Percentiles rank a stretch among this genome's conserved stretches.
Conservation (phyloP, 2,888 invertebrate genomes). For the Drosophila mimica region DNA sequence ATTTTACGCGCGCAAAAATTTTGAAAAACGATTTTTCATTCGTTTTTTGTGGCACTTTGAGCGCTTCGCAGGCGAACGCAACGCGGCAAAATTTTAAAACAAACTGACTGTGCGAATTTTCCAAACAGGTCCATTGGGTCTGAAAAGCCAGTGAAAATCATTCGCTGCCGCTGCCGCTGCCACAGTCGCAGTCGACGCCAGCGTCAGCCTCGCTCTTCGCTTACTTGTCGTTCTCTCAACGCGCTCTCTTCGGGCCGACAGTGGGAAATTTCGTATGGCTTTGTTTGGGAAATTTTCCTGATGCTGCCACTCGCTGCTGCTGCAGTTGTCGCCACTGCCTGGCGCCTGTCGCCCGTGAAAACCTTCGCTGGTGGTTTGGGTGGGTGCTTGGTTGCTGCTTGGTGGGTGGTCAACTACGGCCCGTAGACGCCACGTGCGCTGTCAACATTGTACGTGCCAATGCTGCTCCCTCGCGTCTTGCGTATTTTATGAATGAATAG, state of each 20-base stretch:
- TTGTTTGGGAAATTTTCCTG: constrained; percentile 75
- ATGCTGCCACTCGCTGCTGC: not conserved
- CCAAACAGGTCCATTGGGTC: constrained; percentile 75
- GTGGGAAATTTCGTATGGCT: constrained; percentile 63
- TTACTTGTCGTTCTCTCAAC: constrained; percentile 15
- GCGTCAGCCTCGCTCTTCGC: constrained; percentile 35
- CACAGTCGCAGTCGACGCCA: constrained; percentile 23
- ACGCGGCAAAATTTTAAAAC: constrained; percentile 78
- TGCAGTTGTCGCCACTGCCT: constrained; percentile 8
- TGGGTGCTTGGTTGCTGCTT: not conserved
- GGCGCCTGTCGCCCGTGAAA: not conserved
- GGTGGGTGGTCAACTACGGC: constrained; percentile 12
- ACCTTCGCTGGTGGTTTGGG: not conserved
- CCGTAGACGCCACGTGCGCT: constrained; percentile 62
- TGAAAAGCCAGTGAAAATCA: constrained; percentile 66
- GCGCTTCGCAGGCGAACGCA: constrained; percentile 52
- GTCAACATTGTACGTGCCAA: constrained; percentile 63
- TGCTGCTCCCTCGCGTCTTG: constrained; percentile 21
- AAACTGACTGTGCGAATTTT: constrained; percentile 82
- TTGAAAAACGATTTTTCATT: constrained; percentile 1
- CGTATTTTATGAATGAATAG: constrained; percentile 73
- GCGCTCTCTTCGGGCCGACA: constrained; percentile 39
- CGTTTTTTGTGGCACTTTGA: constrained; percentile 4
- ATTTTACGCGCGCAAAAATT: constrained; percentile 16
- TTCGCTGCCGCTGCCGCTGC: constrained; percentile 38